These are phyloP conservation scores for Phalanger gymnotis DNA, from an alignment of 2,797 vertebrate species.

Conservation along the genomic window DNA sequence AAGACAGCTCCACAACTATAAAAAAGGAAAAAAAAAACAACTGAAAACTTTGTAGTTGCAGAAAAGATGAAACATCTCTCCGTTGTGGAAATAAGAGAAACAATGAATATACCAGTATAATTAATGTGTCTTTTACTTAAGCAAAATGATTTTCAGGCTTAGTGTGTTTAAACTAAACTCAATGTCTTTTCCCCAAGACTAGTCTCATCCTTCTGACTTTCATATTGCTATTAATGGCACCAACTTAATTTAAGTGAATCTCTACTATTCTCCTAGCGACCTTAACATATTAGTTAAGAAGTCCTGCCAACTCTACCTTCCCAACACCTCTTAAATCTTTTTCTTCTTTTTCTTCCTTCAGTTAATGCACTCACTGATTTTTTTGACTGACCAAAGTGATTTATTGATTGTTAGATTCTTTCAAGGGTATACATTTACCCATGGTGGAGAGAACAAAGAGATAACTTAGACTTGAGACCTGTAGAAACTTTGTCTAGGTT, in stretches of 20 bases:
- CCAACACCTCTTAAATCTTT: background rate
- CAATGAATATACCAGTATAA: background rate
- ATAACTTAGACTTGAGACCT: slow-evolving; percentile 54
- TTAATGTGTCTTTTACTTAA: background rate
- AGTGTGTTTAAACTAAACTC: background rate
- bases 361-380: background rate
- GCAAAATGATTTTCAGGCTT: background rate
- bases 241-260: background rate
- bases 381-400: slow-evolving; percentile 86
- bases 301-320: background rate
- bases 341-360: background rate
- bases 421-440: slow-evolving; percentile 73
- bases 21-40: slow-evolving; percentile 48
- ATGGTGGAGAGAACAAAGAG: slow-evolving; percentile 74
- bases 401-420: slow-evolving; percentile 82
- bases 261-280: background rate
- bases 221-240: background rate
- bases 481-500: slow-evolving; percentile 62
- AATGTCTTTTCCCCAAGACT: background rate
- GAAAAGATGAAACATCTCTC: slow-evolving; percentile 7
- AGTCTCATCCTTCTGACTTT: background rate
- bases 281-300: background rate
- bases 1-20: slow-evolving; percentile 29
- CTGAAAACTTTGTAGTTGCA: slow-evolving; percentile 43
- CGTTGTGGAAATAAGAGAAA: background rate